Evolutionary conservation across 2,888 invertebrate species (phyloP), one percentile per base, ranked within the genome.

Genomic region (Orgyia antiqua): DNA sequence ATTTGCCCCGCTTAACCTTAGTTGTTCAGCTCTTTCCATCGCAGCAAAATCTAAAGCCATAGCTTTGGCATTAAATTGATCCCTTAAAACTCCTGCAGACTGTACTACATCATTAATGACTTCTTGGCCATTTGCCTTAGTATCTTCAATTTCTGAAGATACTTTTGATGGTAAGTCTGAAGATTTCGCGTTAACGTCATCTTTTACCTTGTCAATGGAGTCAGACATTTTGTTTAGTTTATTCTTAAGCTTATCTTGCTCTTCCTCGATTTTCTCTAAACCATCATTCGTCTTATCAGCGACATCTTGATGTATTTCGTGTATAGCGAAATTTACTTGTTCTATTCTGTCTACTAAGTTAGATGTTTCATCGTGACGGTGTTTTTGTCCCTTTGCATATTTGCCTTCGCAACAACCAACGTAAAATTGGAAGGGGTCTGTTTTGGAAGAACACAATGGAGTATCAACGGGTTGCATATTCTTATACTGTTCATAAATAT

Each of bases 391-490:
- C 26, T 68, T 63, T 9, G 61, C 66, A 42, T 51, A 75, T 47
- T 59, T 73, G 1, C 74, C 71, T 45, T 82, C 74, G 35, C 84
- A 80, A 42, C 79, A 83, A 24, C 73, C 73, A 1, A 67, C 68
- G 32, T 75, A 71, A 31, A 74, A 76, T 36, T 69, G 63, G 65
- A 84, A 84, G 2, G 84, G 84, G 42, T 84, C 84, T 3, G 51
- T 45, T 15, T 56, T 65, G 20, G 70, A 68, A 18, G 55, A 53
- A 23, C 54, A 58, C 13, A 70, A 12, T 2, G 84, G 84, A 1
- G 84, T 84, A 1, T 80, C 79, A 1, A 84, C 79, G 0, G 84
- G 83, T 49, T 84, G 83, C 82, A 82, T 84, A 23, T 75, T 62
- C 13, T 78, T 77, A 31, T 86, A 86, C 32, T 80, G 75, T 13